These are phyloP conservation scores for Papilio aristodemus DNA, from an alignment of 1,140 invertebrate genomes.

Conservation along the genomic window DNA sequence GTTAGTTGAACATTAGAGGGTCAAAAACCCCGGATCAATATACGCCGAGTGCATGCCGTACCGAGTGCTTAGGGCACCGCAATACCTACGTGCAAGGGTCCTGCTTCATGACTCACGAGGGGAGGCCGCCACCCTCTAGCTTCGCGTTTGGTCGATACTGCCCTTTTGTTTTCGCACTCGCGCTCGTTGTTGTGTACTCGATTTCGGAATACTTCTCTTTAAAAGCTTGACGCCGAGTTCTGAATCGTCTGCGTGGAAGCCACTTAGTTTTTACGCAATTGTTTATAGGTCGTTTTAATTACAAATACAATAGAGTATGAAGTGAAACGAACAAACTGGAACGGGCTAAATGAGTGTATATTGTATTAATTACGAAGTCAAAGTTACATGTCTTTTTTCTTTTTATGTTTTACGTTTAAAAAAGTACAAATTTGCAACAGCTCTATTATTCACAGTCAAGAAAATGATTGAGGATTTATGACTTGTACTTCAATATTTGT, in stretches of 20 bases:
- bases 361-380: neutral
- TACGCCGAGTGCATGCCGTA: constrained; percentile 26
- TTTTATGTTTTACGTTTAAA: neutral
- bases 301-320: neutral
- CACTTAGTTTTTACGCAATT: constrained; percentile 12
- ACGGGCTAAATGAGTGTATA: neutral
- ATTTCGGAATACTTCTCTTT: constrained; percentile 25
- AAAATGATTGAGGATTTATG: too few species aligned
- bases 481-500: too few species aligned
- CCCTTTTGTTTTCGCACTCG: constrained; percentile 34
- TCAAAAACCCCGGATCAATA: constrained; percentile 35
- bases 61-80: constrained; percentile 33
- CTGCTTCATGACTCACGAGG: constrained; percentile 31
- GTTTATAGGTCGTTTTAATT: neutral
- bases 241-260: constrained; percentile 16
- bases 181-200: constrained; percentile 21
- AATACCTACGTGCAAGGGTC: constrained; percentile 32
- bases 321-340: neutral
- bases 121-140: constrained; percentile 24
- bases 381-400: neutral
- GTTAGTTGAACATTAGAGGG: constrained; percentile 30
- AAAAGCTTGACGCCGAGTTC: constrained; percentile 7
- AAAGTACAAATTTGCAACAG: too few species aligned
- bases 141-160: constrained; percentile 33
- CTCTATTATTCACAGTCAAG: too few species aligned